Conservation (phyloP, 2,113 vertebrate genomes). For the Mustela lutreola region DNA sequence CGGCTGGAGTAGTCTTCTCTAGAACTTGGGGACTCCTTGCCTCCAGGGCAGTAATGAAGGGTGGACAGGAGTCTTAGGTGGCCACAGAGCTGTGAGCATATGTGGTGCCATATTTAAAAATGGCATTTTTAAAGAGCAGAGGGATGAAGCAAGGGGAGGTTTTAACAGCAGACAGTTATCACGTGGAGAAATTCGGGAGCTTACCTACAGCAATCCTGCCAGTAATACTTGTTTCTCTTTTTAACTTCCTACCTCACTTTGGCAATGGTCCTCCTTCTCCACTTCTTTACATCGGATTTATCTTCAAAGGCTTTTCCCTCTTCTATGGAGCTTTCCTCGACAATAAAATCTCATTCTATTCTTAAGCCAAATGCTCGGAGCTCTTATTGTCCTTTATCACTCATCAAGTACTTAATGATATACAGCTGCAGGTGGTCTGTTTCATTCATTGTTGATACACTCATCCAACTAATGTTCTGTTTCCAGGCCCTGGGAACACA, state of each 20-base stretch:
- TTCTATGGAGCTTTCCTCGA: neutral
- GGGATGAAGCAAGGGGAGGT: no score
- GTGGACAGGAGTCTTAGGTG: neutral
- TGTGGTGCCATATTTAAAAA: neutral
- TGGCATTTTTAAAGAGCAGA: neutral
- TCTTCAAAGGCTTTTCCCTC: neutral
- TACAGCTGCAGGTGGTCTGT: neutral
- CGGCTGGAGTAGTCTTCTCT: neutral
- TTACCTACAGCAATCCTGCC: neutral
- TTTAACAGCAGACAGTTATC: neutral
- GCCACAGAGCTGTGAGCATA: neutral
- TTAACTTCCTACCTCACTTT: neutral
- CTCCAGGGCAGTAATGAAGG: neutral
- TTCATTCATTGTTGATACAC: neutral
- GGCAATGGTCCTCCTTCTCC: neutral
- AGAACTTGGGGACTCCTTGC: neutral
- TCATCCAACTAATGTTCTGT: neutral
- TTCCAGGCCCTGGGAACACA: neutral
- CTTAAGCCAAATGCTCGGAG: neutral
- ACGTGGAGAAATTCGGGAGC: neutral
- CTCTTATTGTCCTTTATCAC: neutral
- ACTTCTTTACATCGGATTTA: neutral
- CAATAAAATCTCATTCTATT: neutral
- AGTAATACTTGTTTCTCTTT: neutral
- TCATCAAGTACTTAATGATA: neutral